These are phyloP conservation scores for Xestoiulus laeticollis DNA, from an alignment of 2,888 invertebrate species.

Conservation along the genomic window DNA sequence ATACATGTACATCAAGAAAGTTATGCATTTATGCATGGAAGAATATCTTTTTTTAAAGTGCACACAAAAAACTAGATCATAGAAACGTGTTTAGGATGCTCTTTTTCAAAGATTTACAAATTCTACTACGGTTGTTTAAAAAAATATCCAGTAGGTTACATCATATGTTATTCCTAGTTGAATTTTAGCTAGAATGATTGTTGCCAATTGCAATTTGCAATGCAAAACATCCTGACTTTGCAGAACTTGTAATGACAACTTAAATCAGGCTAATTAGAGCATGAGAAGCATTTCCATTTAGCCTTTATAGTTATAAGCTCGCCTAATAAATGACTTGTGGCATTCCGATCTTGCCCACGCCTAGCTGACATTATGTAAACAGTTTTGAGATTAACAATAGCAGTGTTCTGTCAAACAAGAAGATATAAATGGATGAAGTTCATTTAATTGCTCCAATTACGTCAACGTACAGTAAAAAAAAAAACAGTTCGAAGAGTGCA, in stretches of 20 bases:
- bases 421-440: not conserved
- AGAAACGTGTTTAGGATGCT: not conserved
- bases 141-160: not conserved
- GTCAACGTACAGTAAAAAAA: not conserved
- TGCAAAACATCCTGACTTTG: not conserved
- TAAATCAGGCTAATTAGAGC: not conserved
- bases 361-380: conserved; percentile 32
- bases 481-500: not conserved
- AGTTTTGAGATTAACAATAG: conserved; percentile 29
- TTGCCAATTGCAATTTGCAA: not conserved
- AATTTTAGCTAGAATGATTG: too few species aligned
- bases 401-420: not conserved
- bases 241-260: not conserved
- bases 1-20: not conserved
- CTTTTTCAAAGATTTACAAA: not conserved
- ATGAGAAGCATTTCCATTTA: not conserved
- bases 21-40: not conserved
- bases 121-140: not conserved
- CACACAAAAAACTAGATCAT: not conserved
- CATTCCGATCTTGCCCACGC: not conserved
- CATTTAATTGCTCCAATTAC: conserved; percentile 21
- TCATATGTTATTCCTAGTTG: too few species aligned
- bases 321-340: not conserved
- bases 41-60: not conserved
- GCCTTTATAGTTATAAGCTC: not conserved